A percentile compares a stretch with the other conserved stretches of the same genome.
phyloP scores from a whole-genome alignment of 2,888 invertebrate species.

The Germaria angustata region DNA sequence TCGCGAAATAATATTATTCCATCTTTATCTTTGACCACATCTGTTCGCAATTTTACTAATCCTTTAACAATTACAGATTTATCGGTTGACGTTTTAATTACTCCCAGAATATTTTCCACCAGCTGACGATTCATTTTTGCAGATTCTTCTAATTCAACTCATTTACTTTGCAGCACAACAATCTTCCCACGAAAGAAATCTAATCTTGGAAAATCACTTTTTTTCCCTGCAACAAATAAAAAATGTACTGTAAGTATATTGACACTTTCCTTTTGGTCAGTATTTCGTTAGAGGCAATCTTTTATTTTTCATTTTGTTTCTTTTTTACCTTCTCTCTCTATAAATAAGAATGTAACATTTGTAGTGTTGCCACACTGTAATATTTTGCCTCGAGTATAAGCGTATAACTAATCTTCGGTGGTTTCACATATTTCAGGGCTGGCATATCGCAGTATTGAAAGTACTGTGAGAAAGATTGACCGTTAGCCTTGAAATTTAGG shows the following conservation, averaged over 20 bases:
- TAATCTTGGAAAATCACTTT: conserved; percentile 27
- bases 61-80: conserved; percentile 78
- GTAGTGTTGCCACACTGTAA: background rate
- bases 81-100: conserved; percentile 77
- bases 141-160: conserved; percentile 36
- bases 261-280: conserved; percentile 6
- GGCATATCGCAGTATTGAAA: no score
- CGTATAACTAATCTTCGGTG: background rate
- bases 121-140: conserved; percentile 73
- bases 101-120: conserved; percentile 75
- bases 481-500: no score
- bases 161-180: conserved; percentile 27
- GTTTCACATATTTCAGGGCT: no score
- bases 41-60: conserved; percentile 79
- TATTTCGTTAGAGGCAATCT: conserved; percentile 1
- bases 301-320: background rate
- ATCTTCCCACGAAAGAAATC: background rate
- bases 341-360: background rate
- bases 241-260: conserved; percentile 26
- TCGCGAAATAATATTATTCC: conserved; percentile 77
- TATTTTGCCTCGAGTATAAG: background rate
- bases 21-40: conserved; percentile 78
- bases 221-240: conserved; percentile 12
- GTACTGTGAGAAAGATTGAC: no score
- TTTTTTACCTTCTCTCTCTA: no score